Conservation (phyloP, 2,797 vertebrate species). For the Coreius guichenoti region DNA sequence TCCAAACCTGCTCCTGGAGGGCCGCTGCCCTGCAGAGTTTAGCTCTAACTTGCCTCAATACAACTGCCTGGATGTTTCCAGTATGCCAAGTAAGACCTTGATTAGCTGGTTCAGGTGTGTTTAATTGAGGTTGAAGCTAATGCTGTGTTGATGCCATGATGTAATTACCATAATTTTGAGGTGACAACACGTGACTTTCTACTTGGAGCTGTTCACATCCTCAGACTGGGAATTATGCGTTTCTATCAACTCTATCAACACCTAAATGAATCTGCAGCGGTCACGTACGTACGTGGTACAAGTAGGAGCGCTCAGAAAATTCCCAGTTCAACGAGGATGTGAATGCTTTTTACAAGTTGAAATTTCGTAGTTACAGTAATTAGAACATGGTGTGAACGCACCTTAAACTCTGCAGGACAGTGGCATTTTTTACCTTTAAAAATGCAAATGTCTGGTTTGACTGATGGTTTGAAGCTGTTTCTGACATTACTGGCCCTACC, state of each 20-base stretch:
- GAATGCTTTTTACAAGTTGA: not conserved
- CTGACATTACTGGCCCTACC: not conserved
- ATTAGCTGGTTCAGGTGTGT: not conserved
- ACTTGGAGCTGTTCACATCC: not conserved
- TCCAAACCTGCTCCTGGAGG: too few relatives aligned
- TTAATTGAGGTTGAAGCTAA: not conserved
- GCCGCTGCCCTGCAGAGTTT: too few relatives aligned
- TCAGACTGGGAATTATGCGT: not conserved
- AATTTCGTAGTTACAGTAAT: not conserved
- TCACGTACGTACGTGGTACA: not conserved
- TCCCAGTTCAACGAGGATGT: not conserved
- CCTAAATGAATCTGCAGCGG: not conserved
- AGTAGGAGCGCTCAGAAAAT: too few relatives aligned
- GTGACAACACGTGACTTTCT: not conserved
- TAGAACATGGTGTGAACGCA: not conserved
- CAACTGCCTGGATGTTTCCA: too few relatives aligned
- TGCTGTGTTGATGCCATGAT: not conserved
- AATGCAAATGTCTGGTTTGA: constrained; percentile 2
- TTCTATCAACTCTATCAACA: not conserved
- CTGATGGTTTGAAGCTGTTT: not conserved
- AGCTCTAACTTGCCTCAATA: too few relatives aligned
- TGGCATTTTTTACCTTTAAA: not conserved
- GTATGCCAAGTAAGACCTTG: not conserved
- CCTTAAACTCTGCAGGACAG: not conserved
- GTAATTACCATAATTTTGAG: not conserved